phyloP scores from a whole-genome alignment of 2,888 invertebrate genomes.

The Acanthosepion lycidas region DNA sequence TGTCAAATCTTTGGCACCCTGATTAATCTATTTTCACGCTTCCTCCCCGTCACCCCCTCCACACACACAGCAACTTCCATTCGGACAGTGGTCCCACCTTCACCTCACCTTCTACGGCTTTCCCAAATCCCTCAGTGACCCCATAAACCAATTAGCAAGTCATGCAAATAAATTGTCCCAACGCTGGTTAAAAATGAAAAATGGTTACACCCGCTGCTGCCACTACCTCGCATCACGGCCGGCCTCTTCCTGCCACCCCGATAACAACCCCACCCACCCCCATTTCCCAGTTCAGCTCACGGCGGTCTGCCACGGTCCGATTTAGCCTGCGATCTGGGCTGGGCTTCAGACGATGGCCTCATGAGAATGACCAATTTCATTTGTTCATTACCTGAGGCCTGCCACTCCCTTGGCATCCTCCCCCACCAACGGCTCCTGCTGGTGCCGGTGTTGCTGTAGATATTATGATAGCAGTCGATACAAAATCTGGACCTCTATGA shows the following conservation, averaged over 20 bases:
- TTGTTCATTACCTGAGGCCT: slow-evolving; percentile 1
- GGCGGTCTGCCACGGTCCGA: background rate
- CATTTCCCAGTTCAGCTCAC: background rate
- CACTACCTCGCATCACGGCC: background rate
- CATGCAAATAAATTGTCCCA: slow-evolving; percentile 23
- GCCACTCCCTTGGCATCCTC: background rate
- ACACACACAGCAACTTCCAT: background rate
- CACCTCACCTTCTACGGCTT: background rate
- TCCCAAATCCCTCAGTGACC: slow-evolving; percentile 6
- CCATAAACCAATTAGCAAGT: slow-evolving; percentile 18
- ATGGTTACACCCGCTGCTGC: background rate
- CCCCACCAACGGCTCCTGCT: background rate
- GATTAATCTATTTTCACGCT: too few species aligned
- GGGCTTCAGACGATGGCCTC: background rate
- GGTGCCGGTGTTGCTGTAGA: background rate
- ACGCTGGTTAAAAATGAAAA: slow-evolving; percentile 33
- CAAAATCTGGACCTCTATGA: background rate
- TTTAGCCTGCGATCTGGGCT: background rate
- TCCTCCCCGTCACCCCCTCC: too few species aligned
- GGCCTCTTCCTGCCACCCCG: background rate
- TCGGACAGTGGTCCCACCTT: background rate
- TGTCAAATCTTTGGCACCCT: too few species aligned
- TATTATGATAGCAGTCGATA: background rate
- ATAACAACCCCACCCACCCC: background rate
- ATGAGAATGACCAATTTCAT: background rate